Percentiles rank a stretch among this genome's conserved stretches.
Conservation (phyloP, 37 sponge, comb jelly and placozoan species). For the Diacarnus erythraeanus region DNA sequence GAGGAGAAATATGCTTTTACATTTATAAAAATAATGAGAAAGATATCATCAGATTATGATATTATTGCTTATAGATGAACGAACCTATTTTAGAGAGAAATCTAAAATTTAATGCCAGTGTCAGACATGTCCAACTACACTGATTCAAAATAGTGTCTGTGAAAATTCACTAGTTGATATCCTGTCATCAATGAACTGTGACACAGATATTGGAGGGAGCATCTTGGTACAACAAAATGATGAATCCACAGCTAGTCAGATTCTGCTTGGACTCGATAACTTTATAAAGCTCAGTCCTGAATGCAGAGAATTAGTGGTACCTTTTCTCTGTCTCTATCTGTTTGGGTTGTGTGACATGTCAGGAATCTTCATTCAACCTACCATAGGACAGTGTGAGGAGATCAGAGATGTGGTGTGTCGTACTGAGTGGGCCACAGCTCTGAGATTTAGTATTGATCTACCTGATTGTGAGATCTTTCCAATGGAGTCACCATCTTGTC, state of each 20-base stretch:
- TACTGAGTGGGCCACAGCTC: neutral
- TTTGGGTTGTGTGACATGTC: slow-evolving; percentile 8
- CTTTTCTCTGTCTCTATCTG: slow-evolving; percentile 16
- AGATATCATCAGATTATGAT: too few relatives aligned
- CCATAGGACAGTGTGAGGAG: slow-evolving; percentile 8
- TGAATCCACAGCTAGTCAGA: neutral
- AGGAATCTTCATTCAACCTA: neutral
- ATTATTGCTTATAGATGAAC: too few relatives aligned
- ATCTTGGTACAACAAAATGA: neutral
- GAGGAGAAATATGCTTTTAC: too few relatives aligned
- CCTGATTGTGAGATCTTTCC: slow-evolving; percentile 6
- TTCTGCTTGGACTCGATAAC: neutral
- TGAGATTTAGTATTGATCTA: neutral
- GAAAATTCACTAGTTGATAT: neutral
- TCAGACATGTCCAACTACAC: too few relatives aligned
- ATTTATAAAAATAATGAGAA: too few relatives aligned
- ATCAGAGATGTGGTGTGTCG: slow-evolving; percentile 4
- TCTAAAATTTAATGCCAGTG: too few relatives aligned
- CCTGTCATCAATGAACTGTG: neutral
- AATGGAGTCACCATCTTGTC: slow-evolving; percentile 4
- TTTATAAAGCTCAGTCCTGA: neutral
- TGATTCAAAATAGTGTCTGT: neutral
- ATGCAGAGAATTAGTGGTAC: neutral
- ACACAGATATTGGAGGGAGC: neutral
- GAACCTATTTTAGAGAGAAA: too few relatives aligned